Percentiles rank a stretch among this genome's conserved stretches.
Evolutionary conservation across 2,888 invertebrate species (phyloP).

Genomic region (Tachystola acroxantha): DNA sequence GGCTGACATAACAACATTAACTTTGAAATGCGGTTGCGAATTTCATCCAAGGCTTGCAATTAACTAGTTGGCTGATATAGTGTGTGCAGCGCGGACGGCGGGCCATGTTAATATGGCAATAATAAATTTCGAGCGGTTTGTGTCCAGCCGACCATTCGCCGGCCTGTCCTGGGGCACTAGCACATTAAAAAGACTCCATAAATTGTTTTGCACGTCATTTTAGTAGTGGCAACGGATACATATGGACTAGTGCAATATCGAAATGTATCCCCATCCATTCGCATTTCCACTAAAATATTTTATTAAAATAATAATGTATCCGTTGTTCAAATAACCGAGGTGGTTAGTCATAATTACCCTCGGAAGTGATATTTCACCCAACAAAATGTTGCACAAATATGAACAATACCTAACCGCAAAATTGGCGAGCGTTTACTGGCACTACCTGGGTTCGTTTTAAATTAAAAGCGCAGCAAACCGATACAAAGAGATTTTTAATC

Average conservation of each 20-base stretch:
- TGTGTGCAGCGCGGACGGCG: constrained; percentile 37
- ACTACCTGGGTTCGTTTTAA: background rate
- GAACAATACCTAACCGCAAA: constrained; percentile 40
- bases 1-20: constrained; percentile 62
- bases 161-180: constrained; percentile 29
- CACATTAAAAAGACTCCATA: constrained; percentile 52
- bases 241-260: constrained; percentile 10
- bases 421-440: constrained; percentile 25
- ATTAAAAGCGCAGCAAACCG: background rate
- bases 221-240: constrained; percentile 5
- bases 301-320: constrained; percentile 38
- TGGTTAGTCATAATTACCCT: constrained; percentile 62
- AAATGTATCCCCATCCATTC: constrained; percentile 35
- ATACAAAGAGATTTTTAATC: constrained; percentile 7
- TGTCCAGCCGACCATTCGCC: constrained; percentile 38
- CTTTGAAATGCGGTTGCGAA: constrained; percentile 66
- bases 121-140: constrained; percentile 66
- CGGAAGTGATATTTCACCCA: constrained; percentile 56
- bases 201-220: constrained; percentile 49
- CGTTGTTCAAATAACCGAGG: constrained; percentile 32
- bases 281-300: constrained; percentile 41
- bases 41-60: constrained; percentile 68
- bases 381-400: constrained; percentile 44
- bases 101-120: constrained; percentile 67
- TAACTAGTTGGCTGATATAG: constrained; percentile 67